Percentiles rank a stretch among this genome's conserved stretches.
phyloP scores from a whole-genome alignment of 1,140 invertebrate genomes.

The Zaprionus vittiger region DNA sequence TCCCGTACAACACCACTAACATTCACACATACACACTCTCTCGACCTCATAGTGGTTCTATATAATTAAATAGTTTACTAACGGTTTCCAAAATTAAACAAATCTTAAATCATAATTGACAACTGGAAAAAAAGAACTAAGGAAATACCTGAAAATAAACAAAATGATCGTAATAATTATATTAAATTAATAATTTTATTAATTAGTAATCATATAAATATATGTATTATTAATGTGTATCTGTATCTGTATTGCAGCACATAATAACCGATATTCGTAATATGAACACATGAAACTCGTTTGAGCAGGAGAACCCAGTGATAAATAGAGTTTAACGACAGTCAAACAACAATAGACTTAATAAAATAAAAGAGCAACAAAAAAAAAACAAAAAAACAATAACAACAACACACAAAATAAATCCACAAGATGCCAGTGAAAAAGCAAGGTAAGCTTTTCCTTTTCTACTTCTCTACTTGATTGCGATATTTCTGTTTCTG shows the following conservation, averaged over 20 bases:
- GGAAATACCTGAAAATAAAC: background rate
- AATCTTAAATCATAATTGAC: background rate
- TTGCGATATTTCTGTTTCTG: background rate
- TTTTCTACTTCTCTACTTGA: constrained; percentile 10
- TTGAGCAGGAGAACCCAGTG: constrained; percentile 27
- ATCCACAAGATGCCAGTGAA: constrained; percentile 76
- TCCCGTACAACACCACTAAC: background rate
- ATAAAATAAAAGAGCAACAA: constrained; percentile 32
- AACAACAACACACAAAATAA: constrained; percentile 38
- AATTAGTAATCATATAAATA: background rate
- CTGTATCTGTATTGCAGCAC: constrained; percentile 32
- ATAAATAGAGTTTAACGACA: constrained; percentile 42
- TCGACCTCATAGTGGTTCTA: background rate
- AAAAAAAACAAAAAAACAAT: constrained; percentile 47
- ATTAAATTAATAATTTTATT: too few species aligned
- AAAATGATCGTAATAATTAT: background rate
- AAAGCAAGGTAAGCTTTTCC: constrained; percentile 69
- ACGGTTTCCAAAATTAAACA: background rate
- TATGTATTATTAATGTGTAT: background rate
- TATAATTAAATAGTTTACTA: background rate
- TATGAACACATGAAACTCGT: constrained; percentile 15
- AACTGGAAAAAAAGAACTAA: background rate
- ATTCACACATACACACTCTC: background rate
- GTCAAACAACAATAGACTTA: constrained; percentile 28
- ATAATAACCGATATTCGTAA: constrained; percentile 16